Percentiles rank a stretch among this genome's conserved stretches.
Conservation (phyloP, 2,888 invertebrate species). For the Adela reaumurella region DNA sequence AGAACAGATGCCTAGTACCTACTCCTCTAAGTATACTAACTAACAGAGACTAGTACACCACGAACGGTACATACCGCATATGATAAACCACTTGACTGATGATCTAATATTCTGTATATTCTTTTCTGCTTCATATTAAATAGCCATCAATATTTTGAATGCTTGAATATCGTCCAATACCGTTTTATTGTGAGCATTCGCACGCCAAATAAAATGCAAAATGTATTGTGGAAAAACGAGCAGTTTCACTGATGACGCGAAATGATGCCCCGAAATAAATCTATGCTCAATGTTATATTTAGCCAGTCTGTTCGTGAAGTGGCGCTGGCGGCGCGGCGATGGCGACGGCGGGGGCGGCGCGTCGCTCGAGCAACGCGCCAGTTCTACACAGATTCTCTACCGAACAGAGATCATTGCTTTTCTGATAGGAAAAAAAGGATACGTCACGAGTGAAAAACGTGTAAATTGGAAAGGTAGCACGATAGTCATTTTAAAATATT, state of each 20-base stretch:
- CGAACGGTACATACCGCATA: too few relatives aligned
- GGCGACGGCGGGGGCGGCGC: slow-evolving; percentile 17
- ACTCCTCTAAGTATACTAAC: too few relatives aligned
- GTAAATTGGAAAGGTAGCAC: neutral
- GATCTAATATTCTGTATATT: too few relatives aligned
- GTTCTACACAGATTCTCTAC: slow-evolving; percentile 48
- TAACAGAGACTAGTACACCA: too few relatives aligned
- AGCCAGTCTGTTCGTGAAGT: slow-evolving; percentile 27
- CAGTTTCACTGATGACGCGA: slow-evolving; percentile 43
- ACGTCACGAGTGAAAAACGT: too few relatives aligned
- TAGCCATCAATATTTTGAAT: too few relatives aligned
- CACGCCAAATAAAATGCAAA: slow-evolving; percentile 5
- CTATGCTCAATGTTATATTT: slow-evolving; percentile 53
- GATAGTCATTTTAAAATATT: neutral
- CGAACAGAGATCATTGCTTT: slow-evolving; percentile 40
- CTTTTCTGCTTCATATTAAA: too few relatives aligned
- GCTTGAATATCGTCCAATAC: too few relatives aligned
- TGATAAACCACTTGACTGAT: too few relatives aligned
- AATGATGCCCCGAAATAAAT: slow-evolving; percentile 51
- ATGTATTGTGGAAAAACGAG: slow-evolving; percentile 2
- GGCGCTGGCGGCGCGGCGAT: neutral
- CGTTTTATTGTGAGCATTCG: slow-evolving; percentile 8
- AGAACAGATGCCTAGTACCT: too few relatives aligned
- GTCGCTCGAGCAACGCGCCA: slow-evolving; percentile 39
- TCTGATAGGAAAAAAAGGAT: slow-evolving; percentile 20